Evolutionary conservation across 1,140 invertebrate species (phyloP).

Genomic region (Orchesella cincta): DNA sequence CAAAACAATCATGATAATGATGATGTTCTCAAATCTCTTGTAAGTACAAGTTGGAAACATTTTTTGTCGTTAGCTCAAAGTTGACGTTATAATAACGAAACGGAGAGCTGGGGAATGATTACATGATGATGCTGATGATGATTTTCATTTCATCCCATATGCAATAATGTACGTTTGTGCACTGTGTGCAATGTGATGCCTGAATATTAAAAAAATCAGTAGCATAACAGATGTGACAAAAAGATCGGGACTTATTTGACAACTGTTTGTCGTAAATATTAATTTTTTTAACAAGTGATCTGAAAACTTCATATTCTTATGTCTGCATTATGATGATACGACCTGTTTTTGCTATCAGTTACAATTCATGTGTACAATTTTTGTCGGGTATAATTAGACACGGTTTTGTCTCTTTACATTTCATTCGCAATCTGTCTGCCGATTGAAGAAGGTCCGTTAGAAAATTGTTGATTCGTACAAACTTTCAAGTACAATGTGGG

Average conservation of each 20-base stretch:
- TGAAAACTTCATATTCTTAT: neutral
- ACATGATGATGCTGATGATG: neutral
- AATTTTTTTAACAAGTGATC: constrained; percentile 10
- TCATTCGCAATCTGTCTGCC: neutral
- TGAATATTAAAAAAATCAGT: constrained; percentile 6
- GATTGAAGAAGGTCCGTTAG: neutral
- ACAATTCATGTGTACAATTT: neutral
- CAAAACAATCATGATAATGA: neutral
- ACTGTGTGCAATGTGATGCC: neutral
- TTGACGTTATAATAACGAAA: neutral
- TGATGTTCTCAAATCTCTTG: neutral
- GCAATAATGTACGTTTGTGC: neutral
- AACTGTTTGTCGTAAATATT: constrained; percentile 23
- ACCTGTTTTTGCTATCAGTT: neutral
- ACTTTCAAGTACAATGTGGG: constrained; percentile 2
- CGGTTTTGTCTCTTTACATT: too few relatives aligned
- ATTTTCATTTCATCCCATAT: neutral
- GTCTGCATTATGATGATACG: neutral
- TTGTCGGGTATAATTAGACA: neutral
- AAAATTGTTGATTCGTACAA: neutral
- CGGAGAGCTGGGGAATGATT: neutral
- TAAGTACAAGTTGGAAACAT: too few relatives aligned
- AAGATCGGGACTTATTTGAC: neutral
- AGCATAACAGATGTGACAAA: neutral
- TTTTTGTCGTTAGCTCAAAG: too few relatives aligned